Base-by-base conservation (phyloP, 2,113 vertebrate species). In the Otolemur garnettii region DNA sequence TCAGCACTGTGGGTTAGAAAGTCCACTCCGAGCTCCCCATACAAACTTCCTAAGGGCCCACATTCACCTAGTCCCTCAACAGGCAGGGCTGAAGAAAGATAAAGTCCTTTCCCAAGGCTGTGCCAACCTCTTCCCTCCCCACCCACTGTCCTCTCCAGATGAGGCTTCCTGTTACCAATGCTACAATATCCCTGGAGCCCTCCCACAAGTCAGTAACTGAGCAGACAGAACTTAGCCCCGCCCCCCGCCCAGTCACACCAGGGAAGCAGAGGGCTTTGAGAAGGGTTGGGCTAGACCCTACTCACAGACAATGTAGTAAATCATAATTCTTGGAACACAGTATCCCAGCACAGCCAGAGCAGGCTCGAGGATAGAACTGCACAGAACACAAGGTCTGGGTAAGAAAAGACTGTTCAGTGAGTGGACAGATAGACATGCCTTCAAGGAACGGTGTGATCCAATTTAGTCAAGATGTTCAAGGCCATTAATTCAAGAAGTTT, bases 241-340 rank as follows among this genome's bases (percentile, higher is more conserved):
- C 71, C 18, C 84, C 72, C 9, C 21, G 55, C 45, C 45, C 45
- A n/a, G 74, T 79, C 57, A 53, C 57, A 26, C 18, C 66, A 80
- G 45, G 45, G 45, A 50, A 50, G 45, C 8, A 50, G 15, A 68
- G 53, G 64, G n/a, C 87, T 90, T n/a, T 28, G 45, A 83, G 42
- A 89, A 85, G 38, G 87, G 11, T 28, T 7, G 0, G 18, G 59
- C 50, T 30, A 7, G 2, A 6, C 0, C 79, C 93, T 97, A 99
- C 99, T 99, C 98, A 99, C 99, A 98, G 97, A 99, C 98, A 88
- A 99, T 99, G 98, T 99, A 99, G 95, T 99, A 99, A 98, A 99
- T 99, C 99, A 99, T 99, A 97, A 99, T 99, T 98, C 99, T 99
- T 18, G 99, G 99, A 97, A 99, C 99, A 97, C 99, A 99, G 98